Evolutionary conservation across 1,140 invertebrate species (phyloP).

Genomic region (Pinna nobilis): DNA sequence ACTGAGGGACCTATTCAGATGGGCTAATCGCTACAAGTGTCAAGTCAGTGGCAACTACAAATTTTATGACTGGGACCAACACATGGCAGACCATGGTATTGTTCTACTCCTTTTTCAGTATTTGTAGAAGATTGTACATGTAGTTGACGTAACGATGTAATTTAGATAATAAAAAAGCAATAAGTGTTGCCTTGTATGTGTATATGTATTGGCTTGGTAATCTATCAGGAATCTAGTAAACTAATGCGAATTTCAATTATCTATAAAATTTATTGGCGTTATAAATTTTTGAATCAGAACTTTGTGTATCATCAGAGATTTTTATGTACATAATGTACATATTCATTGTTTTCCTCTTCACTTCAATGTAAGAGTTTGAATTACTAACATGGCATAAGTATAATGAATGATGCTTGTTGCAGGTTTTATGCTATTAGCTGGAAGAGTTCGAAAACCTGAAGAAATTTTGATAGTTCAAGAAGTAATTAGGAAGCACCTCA

Average conservation of each 20-base stretch:
- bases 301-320: not conserved
- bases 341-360: no score
- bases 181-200: no score
- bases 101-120: not conserved
- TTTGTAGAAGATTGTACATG: no score
- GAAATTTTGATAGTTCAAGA: conserved; percentile 83
- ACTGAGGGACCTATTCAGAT: conserved; percentile 95
- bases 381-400: not conserved
- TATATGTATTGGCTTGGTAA: no score
- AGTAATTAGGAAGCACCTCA: conserved; percentile 90
- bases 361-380: no score
- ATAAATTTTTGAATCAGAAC: no score
- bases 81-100: conserved; percentile 93
- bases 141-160: no score
- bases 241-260: no score
- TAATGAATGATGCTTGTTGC: conserved; percentile 19
- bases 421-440: conserved; percentile 93
- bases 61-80: conserved; percentile 96
- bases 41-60: conserved; percentile 47
- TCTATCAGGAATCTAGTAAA: no score
- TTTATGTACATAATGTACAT: not conserved
- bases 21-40: conserved; percentile 93
- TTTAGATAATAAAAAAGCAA: no score
- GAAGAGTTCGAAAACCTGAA: conserved; percentile 90
- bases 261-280: no score